These are phyloP conservation scores for Ennomos erosarius DNA, from an alignment of 2,888 invertebrate species.

Conservation along the genomic window DNA sequence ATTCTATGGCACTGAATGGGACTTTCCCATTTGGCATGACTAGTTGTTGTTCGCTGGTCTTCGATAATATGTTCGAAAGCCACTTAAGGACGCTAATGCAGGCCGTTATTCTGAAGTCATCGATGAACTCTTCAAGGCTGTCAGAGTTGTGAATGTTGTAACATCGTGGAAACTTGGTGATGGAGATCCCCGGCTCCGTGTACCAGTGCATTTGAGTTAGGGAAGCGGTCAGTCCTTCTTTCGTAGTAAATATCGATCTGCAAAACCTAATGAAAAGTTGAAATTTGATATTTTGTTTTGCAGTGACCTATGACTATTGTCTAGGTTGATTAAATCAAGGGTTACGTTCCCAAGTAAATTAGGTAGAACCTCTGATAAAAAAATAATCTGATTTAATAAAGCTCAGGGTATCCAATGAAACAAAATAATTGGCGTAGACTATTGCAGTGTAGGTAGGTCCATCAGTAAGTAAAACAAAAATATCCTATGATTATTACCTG, in stretches of 20 bases:
- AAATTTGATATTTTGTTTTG: neutral
- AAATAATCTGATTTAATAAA: too few relatives aligned
- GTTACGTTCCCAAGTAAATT: too few relatives aligned
- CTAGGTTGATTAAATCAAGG: too few relatives aligned
- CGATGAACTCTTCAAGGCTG: constrained; percentile 92
- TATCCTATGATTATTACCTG: constrained; percentile 60
- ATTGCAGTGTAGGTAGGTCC: too few relatives aligned
- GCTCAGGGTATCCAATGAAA: too few relatives aligned
- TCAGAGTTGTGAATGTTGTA: constrained; percentile 93
- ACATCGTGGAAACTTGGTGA: constrained; percentile 94
- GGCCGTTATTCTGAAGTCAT: constrained; percentile 95
- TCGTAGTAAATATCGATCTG: constrained; percentile 95
- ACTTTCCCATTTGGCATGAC: constrained; percentile 87
- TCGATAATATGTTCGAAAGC: constrained; percentile 86
- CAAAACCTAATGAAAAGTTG: constrained; percentile 90
- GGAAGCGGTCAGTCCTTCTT: constrained; percentile 93
- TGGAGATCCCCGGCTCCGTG: constrained; percentile 91
- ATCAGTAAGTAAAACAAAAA: too few relatives aligned
- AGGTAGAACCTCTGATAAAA: too few relatives aligned
- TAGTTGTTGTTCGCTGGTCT: constrained; percentile 83
- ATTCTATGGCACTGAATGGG: constrained; percentile 91
- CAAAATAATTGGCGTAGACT: too few relatives aligned
- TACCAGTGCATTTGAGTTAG: constrained; percentile 94
- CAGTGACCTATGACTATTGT: too few relatives aligned
- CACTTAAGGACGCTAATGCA: constrained; percentile 94